Conservation (phyloP, 2,797 vertebrate species). For the Helicolenus hilgendorfi region DNA sequence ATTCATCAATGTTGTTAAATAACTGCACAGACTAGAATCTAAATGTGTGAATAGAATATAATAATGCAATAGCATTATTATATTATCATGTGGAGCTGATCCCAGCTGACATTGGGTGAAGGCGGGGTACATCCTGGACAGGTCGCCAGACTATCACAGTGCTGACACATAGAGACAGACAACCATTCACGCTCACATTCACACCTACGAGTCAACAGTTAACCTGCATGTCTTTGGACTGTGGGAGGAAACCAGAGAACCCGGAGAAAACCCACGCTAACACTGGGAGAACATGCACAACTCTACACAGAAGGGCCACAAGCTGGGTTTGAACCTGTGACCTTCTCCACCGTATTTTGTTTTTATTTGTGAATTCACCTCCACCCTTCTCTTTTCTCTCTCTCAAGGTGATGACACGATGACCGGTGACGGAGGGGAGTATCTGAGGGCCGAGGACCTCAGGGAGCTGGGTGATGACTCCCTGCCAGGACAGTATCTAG, state of each 20-base stretch:
- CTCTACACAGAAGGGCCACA: too few species aligned
- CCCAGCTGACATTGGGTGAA: too few species aligned
- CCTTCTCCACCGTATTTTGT: fast-evolving
- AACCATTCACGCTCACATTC: too few species aligned
- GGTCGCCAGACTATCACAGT: too few species aligned
- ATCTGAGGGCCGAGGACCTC: conserved; percentile 96
- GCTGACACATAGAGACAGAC: too few species aligned
- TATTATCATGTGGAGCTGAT: fast-evolving
- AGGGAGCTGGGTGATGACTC: conserved; percentile 98
- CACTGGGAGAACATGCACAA: too few species aligned
- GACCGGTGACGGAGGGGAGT: conserved; percentile 98
- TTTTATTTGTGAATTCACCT: background rate
- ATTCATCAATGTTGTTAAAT: too few species aligned
- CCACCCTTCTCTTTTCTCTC: background rate
- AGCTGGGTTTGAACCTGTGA: fast-evolving
- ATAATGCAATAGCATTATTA: too few species aligned
- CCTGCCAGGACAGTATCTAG: conserved; percentile 96
- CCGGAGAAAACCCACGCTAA: too few species aligned
- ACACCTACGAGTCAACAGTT: too few species aligned
- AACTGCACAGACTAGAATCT: background rate
- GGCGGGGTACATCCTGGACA: fast-evolving
- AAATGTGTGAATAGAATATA: too few species aligned
- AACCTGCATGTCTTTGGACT: too few species aligned
- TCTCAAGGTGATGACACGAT: conserved; percentile 96
- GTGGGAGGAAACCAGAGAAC: fast-evolving